Evolutionary conservation across 2,888 invertebrate species (phyloP), one percentile per base, ranked within the genome.

Genomic region (Lamproptera curius): DNA sequence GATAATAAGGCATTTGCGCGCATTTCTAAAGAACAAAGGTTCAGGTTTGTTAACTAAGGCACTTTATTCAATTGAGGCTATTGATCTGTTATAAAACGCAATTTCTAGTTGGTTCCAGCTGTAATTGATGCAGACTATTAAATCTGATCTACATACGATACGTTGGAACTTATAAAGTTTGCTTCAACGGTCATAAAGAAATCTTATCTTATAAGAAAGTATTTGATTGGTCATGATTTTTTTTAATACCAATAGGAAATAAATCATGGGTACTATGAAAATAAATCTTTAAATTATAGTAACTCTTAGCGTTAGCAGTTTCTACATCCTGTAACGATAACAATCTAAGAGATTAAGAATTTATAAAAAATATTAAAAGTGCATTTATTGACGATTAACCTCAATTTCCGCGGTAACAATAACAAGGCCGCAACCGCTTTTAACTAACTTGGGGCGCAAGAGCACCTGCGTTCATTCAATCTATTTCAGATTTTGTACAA

Each of bases 391-490:
- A 34, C 46, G 45, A 52, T 59, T 62, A 54, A 59, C 58, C 57
- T 59, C 59, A 55, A 59, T 61, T 62, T 64, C 63, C 63, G 63
- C 54, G 53, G 54, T 55, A 51, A 48, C 53, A 43, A 36, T 20
- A 38, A 15, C 52, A 54, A 56, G 55, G 59, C 50, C 42, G 42
- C 13, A 11, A 26, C 45, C 35, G 14, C 17, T 15, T 34, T 11
- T 20, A 40, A 43, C 33, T 33, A 34, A 28, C 37, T 20, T 16
- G 28, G 13, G 47, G 16, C 31, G 15, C 23, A 13, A 14, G 10
- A 42, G 31, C 33, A 17, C 34, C 17, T 16, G 34, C 20, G 23
- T 28, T 43, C 16, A 36, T 28, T 15, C 11, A 14, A 36, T 28
- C 3, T 26, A 11, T 28, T 16, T 16, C 8, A 36, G 4, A 28